phyloP scores from a whole-genome alignment of 2,888 invertebrate species.

The Lagria hirta region DNA sequence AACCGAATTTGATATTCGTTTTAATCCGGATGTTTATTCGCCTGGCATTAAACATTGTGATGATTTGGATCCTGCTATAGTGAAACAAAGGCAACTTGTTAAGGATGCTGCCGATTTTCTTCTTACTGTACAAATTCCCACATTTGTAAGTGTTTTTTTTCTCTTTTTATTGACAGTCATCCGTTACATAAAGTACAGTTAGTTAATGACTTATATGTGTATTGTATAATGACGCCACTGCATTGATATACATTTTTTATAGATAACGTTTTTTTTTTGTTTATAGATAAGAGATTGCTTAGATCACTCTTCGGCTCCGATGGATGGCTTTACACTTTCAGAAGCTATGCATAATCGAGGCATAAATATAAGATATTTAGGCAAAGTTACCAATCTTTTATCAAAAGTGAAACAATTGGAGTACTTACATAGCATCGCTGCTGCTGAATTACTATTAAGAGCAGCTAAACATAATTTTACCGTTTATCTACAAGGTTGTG shows the following conservation, averaged over 20 bases:
- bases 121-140: constrained; percentile 90
- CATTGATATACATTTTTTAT: too few relatives aligned
- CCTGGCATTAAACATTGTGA: constrained; percentile 86
- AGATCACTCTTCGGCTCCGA: constrained; percentile 89
- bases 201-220: too few relatives aligned
- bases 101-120: constrained; percentile 96
- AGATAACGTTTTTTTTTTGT: too few relatives aligned
- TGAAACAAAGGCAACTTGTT: constrained; percentile 85
- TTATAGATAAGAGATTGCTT: constrained; percentile 81
- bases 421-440: constrained; percentile 87
- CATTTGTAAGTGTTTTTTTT: constrained; percentile 87
- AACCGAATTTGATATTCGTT: constrained; percentile 94
- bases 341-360: constrained; percentile 94
- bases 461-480: constrained; percentile 94
- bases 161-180: constrained; percentile 12
- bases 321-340: constrained; percentile 91
- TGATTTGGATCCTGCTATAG: constrained; percentile 66
- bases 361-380: constrained; percentile 95
- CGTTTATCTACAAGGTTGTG: constrained; percentile 85
- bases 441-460: constrained; percentile 85
- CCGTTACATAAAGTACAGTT: background rate
- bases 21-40: constrained; percentile 98
- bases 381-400: constrained; percentile 83
- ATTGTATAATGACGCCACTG: too few relatives aligned
- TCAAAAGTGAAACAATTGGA: constrained; percentile 76